phyloP scores from a whole-genome alignment of 2,888 invertebrate genomes.

The Aelia acuminata region DNA sequence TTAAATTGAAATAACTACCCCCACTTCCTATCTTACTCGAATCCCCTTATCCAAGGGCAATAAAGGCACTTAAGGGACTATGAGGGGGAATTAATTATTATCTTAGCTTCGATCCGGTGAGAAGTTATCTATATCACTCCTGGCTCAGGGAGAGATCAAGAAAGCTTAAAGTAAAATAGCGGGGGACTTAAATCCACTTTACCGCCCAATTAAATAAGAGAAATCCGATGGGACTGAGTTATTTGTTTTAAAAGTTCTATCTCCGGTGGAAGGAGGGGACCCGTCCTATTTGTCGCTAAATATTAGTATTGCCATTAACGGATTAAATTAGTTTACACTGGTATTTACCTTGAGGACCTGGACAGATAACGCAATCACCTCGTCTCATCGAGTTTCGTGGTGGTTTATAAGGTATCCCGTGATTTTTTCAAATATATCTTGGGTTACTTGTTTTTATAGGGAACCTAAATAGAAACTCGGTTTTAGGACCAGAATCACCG shows the following conservation, averaged over 20 bases:
- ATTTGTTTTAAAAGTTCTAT: constrained; percentile 47
- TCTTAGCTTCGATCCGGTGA: constrained; percentile 35
- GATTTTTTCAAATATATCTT: not conserved
- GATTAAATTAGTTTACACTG: constrained; percentile 35
- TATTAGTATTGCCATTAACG: constrained; percentile 32
- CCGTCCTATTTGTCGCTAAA: constrained; percentile 27
- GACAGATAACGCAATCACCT: constrained; percentile 2
- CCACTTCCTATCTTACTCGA: not conserved
- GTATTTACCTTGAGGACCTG: not conserved
- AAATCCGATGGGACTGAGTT: constrained; percentile 27
- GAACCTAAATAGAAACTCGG: too few species aligned
- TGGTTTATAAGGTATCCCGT: not conserved
- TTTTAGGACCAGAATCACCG: too few species aligned
- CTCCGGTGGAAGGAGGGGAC: constrained; percentile 5
- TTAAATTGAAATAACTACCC: constrained; percentile 35
- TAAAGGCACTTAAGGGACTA: constrained; percentile 40
- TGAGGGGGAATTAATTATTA: constrained; percentile 46
- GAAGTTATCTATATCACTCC: constrained; percentile 32
- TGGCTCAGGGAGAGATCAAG: constrained; percentile 31
- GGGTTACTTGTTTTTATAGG: not conserved
- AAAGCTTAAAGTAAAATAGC: constrained; percentile 44
- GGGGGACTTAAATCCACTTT: constrained; percentile 33
- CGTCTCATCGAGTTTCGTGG: not conserved
- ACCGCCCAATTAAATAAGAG: constrained; percentile 46
- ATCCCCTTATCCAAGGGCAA: constrained; percentile 24